These are phyloP conservation scores for Cygnus olor DNA, from an alignment of 2,797 vertebrate genomes.

Conservation along the genomic window DNA sequence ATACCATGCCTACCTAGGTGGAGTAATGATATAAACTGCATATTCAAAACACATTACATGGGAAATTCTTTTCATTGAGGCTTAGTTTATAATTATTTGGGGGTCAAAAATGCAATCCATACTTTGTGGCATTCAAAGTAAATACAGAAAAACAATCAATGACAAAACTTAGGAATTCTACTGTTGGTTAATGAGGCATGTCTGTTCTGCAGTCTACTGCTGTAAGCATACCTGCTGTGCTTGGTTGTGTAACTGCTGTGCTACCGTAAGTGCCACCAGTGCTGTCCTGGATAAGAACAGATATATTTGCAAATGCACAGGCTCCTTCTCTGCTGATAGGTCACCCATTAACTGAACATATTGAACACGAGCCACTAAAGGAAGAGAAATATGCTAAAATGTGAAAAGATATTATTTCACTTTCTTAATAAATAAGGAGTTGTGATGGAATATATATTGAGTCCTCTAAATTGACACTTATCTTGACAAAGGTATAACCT, in stretches of 20 bases:
- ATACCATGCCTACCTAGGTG: background rate
- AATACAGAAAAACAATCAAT: background rate
- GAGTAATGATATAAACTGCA: background rate
- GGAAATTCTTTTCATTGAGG: background rate
- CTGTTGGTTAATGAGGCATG: background rate
- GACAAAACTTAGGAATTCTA: background rate
- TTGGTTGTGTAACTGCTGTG: background rate
- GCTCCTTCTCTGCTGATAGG: background rate
- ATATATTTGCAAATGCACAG: background rate
- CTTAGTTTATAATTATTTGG: background rate
- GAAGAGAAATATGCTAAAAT: background rate
- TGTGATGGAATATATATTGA: background rate
- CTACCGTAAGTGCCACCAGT: accelerated
- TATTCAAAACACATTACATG: background rate
- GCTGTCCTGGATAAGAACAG: background rate
- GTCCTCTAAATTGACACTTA: background rate
- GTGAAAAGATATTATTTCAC: background rate
- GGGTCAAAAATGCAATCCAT: background rate
- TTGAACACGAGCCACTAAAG: background rate
- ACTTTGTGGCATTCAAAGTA: background rate
- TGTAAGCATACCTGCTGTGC: background rate
- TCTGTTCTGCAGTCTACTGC: background rate
- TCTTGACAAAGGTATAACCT: background rate
- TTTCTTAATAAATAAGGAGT: background rate
- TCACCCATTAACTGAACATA: background rate